phyloP scores from a whole-genome alignment of 2,888 invertebrate species.

The Panzeria rudis region DNA sequence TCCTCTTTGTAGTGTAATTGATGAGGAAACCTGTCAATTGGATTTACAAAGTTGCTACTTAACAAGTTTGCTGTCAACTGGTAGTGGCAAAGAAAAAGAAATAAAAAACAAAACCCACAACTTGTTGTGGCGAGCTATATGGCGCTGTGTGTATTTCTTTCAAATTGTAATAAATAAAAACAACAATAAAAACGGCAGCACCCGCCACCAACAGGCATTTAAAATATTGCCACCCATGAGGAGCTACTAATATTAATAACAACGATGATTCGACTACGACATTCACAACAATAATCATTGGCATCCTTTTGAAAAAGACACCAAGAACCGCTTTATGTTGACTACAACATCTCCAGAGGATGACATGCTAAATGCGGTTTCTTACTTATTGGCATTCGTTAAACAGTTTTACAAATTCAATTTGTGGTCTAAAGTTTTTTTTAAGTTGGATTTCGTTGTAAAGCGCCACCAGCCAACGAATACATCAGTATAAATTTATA shows the following conservation, averaged over 20 bases:
- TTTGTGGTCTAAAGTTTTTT: conserved; percentile 53
- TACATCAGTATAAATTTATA: neutral
- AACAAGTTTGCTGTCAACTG: conserved; percentile 37
- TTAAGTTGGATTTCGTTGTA: conserved; percentile 29
- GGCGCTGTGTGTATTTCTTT: neutral
- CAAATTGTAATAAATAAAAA: conserved; percentile 37
- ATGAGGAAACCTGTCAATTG: conserved; percentile 52
- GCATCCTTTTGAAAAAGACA: conserved; percentile 13
- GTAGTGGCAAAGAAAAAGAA: conserved; percentile 24
- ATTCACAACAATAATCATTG: conserved; percentile 18
- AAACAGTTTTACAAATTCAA: conserved; percentile 58
- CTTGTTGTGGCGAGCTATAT: conserved; percentile 18
- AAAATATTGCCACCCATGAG: conserved; percentile 47
- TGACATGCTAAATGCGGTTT: conserved; percentile 41
- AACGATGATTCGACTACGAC: neutral
- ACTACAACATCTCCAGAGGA: conserved; percentile 29
- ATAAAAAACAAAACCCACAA: conserved; percentile 9
- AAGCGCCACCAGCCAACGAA: conserved; percentile 14
- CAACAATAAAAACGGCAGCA: conserved; percentile 16
- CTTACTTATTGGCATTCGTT: conserved; percentile 51
- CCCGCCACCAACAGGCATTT: conserved; percentile 24
- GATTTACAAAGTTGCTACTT: conserved; percentile 46
- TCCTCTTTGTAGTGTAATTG: conserved; percentile 34
- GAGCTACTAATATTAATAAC: conserved; percentile 26
- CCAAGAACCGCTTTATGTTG: neutral